Base-by-base conservation (phyloP, 2,797 vertebrate species). In the Malurus leucopterus region DNA sequence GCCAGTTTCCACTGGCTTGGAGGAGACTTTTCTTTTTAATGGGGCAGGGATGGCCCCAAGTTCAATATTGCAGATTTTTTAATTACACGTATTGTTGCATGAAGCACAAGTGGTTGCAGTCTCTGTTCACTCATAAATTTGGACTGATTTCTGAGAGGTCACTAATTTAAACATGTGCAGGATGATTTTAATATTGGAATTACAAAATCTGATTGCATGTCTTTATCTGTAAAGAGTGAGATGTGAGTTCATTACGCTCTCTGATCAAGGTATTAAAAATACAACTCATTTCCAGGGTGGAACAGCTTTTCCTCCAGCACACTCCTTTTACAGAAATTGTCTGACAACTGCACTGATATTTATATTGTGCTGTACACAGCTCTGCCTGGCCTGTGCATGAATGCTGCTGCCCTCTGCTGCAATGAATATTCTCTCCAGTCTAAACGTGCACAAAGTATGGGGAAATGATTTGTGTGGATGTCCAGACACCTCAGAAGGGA, bases 1-100 rank as follows among this genome's bases (percentile, higher is more conserved):
- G 93, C 88, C 93, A 96, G 79, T 94, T 96, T 96, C 92, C 93
- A 87, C 86, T 93, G 84, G 76, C 89, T 95, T 94, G 67, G 78
- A 96, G 90, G 43, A 84, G 51, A 38, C 40, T 90, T 89, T 93
- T 90, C 44, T 93, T 95, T 95, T 92, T 93, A 93, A 92, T 70
- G 75, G 85, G 53, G 76, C 73, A 70, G 74, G 81, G 76, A 93
- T 92, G 77, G 91, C 92, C 89, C 41, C 88, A 70, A 71, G 89
- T 89, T 96, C 70, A 95, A 65, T 91, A 80, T 90, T 79, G 68
- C 27, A 93, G 70, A 81, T 86, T 91, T 94, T 84, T 72, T 81
- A 92, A 72, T 93, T 90, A 29, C 49, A 40, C 71, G 20, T 80
- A 67, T 62, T 87, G 61, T 87, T 92, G 59, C 27, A 59, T 71